Evolutionary conservation across 1,140 invertebrate genomes (phyloP), one percentile per base, ranked within the genome.

Genomic region (Palaemon carinicauda): DNA sequence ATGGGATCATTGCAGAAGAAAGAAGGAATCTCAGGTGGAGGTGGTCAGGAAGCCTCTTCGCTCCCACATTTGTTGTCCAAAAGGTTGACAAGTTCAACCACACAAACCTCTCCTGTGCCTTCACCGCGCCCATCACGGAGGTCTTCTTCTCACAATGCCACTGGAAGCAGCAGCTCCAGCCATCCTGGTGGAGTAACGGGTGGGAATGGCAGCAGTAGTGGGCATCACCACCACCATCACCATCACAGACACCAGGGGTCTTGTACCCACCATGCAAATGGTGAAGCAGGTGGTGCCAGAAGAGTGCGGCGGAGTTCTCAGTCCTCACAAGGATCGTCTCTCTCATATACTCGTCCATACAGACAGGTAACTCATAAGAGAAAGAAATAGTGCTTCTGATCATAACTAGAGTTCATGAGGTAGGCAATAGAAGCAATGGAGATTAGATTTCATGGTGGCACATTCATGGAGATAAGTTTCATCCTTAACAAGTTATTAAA

Each of bases 291-390:
- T 54, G 85, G 73, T 41, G 87, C 50, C 31, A 77, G 83, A 79
- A 89, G 80, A 77, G 83, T 79, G 81, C 84, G 86, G 80, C 83
- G 85, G 29, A 91, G 91, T 87, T 91, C 90, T 84, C 91, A 91
- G 88, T 92, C 91, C 33, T 92, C 91, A 21, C 91, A 92, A 80
- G 91, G 91, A 31, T 92, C 92, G 21, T 83, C 88, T 41, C 80
- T 87, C 74, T 92, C 89, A 90, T 91, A 89, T 91, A 91, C 87
- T 84, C 91, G 90, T 89, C 92, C 84, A 89, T 92, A 86, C 78
- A 80, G 51, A 73, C 84, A 86, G 78, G 84, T 86, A 41, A 53
- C 24, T 31, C n/a, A 19, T 29, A 24, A 41, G 41, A 41, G 41
- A 41, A 41, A 41, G 41, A 41, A 41, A 41, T 81, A 81, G 80